These are phyloP conservation scores for Palaemon carinicauda DNA, from an alignment of 1,140 invertebrate genomes.

Conservation along the genomic window DNA sequence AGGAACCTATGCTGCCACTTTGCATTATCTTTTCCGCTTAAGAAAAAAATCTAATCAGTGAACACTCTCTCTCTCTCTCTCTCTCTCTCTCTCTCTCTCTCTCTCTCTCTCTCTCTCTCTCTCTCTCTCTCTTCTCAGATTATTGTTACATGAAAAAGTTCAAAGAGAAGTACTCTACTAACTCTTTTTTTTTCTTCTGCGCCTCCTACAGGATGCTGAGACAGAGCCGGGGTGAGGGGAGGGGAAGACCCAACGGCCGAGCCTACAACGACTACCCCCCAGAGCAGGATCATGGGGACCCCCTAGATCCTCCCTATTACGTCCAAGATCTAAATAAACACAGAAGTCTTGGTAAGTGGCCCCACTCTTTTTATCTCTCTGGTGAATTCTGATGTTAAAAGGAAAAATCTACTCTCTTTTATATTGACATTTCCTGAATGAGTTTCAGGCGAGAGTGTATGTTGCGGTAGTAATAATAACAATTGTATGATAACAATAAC, in stretches of 20 bases:
- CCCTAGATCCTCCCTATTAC: conserved; percentile 28
- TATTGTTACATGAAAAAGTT: background rate
- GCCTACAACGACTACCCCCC: conserved; percentile 21
- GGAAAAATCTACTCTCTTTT: too few relatives aligned
- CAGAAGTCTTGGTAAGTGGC: conserved; percentile 27
- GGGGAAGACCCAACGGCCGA: conserved; percentile 36
- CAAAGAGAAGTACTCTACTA: background rate
- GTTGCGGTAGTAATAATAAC: too few relatives aligned
- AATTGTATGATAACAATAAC: too few relatives aligned
- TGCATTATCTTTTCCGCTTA: background rate
- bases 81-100: background rate
- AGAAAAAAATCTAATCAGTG: too few relatives aligned
- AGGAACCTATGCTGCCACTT: too few relatives aligned
- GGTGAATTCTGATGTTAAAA: too few relatives aligned
- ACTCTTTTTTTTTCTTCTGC: background rate
- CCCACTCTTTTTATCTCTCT: too few relatives aligned
- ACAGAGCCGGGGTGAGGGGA: conserved; percentile 16
- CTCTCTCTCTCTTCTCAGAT: background rate
- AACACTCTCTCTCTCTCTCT: background rate
- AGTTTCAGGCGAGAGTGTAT: too few relatives aligned
- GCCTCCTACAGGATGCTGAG: conserved; percentile 23
- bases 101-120: background rate
- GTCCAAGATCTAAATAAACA: conserved; percentile 41
- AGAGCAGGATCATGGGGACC: background rate
- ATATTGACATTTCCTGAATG: too few relatives aligned